phyloP scores from a whole-genome alignment of 2,113 vertebrate genomes.

The Pseudonaja textilis region DNA sequence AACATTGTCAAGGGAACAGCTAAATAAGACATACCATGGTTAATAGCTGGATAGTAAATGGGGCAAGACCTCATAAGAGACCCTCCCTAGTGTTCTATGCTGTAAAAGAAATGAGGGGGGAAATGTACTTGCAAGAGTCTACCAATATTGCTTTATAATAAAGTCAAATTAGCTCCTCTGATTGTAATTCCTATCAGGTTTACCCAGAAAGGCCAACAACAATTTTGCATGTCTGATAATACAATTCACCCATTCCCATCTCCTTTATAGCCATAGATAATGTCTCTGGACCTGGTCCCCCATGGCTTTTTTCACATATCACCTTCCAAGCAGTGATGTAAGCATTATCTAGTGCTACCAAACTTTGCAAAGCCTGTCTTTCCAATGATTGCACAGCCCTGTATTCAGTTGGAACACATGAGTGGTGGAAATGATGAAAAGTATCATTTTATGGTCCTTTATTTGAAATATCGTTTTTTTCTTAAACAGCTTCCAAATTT shows the following conservation, averaged over 20 bases:
- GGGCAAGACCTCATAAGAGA: neutral
- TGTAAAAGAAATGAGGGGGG: neutral
- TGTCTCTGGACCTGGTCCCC: neutral
- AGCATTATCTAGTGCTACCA: neutral
- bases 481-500: neutral
- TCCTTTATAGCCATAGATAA: neutral
- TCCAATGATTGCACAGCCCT: neutral
- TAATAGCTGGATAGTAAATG: neutral
- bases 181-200: neutral
- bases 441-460: neutral
- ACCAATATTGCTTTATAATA: neutral
- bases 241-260: neutral
- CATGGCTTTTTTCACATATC: neutral
- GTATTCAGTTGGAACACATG: neutral
- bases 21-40: neutral
- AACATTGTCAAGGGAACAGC: neutral
- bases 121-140: neutral
- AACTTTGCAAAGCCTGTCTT: neutral
- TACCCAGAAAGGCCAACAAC: neutral
- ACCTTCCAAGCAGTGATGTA: neutral
- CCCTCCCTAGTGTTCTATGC: neutral
- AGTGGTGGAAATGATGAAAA: neutral
- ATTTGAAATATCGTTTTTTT: neutral
- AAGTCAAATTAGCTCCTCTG: neutral
- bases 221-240: neutral